Evolutionary conservation across 2,113 vertebrate genomes (phyloP), one percentile per base, ranked within the genome.

Genomic region (Scolopax mira): DNA sequence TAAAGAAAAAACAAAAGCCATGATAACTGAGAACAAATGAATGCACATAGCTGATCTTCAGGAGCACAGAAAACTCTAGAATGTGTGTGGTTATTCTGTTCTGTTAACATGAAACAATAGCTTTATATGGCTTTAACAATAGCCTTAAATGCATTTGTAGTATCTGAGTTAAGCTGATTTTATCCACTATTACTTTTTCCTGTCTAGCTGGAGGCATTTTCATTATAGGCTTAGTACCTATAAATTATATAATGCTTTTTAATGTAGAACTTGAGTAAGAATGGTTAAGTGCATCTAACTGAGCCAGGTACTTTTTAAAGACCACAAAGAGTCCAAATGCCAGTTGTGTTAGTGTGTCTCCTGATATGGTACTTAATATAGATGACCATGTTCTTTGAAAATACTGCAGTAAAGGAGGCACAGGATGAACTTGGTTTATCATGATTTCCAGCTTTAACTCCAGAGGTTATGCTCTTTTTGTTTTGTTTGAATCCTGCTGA

Each of bases 251-350:
- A 93, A 65, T 1, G 7, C 28, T 78, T 82, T 77, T 55, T 89
- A 84, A 71, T 74, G 42, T 83, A 80, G 35, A 86, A 61, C 60
- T 83, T 64, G 28, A 55, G 57, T 72, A 35, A 62, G 65, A 86
- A 37, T 65, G 42, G 30, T 85, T 60, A 84, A 77, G 61, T 83
- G 57, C 19, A 10, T 67, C 19, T 69, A 31, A 57, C 41, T 60
- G 48, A 80, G 67, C 72, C 79, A 96, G 85, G 51, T 85, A 58
- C 82, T 89, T 85, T 49, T 79, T 79, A 73, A 94, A 96, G 54
- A 64, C 85, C 71, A 35, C 62, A 70, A 27, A 84, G 49, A 78
- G 35, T 84, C 54, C 41, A 81, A 62, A 51, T 80, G 69, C 69
- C 12, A 15, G 51, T 71, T 94, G 21, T 71, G 15, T 86, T 67